These are phyloP conservation scores for Aplysina aerophoba DNA, from an alignment of 37 sponge, comb jelly and placozoan species.

Conservation along the genomic window DNA sequence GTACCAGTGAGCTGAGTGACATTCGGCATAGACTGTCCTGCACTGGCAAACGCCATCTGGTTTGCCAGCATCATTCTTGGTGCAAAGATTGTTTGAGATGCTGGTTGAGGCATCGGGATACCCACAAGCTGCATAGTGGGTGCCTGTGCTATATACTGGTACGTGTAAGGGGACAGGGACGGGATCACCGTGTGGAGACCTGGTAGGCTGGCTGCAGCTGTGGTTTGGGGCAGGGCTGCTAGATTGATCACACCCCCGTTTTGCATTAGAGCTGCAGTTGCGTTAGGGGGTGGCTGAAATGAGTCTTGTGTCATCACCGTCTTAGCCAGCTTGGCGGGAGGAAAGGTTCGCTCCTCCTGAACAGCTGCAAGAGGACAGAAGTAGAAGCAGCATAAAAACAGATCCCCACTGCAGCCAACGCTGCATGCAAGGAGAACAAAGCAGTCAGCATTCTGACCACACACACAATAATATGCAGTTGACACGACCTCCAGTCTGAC, in stretches of 20 bases:
- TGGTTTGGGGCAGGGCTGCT: background rate
- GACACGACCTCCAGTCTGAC: background rate
- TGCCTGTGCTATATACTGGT: conserved; percentile 1
- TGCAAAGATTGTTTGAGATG: background rate
- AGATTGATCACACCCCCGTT: background rate
- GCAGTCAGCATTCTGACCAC: background rate
- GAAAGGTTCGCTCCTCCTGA: conserved; percentile 83
- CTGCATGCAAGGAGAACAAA: background rate
- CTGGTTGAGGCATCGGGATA: conserved; percentile 9
- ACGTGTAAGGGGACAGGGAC: background rate
- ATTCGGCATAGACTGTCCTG: background rate
- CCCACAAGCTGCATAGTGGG: conserved; percentile 21
- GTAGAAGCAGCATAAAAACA: too few species aligned
- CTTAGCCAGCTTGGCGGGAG: conserved; percentile 27
- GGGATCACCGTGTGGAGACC: conserved; percentile 7
- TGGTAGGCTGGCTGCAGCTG: background rate
- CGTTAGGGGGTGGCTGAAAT: conserved; percentile 4
- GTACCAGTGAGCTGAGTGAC: too few species aligned
- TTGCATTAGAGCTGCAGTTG: background rate
- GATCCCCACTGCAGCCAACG: too few species aligned
- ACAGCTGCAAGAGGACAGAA: conserved; percentile 64
- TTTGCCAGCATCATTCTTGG: background rate
- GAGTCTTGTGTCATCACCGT: background rate
- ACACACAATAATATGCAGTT: background rate
- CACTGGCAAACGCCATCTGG: too few species aligned